A percentile compares a stretch with the other conserved stretches of the same genome.
Conservation (phyloP, 2,113 vertebrate species). For the Spilogale gracilis region DNA sequence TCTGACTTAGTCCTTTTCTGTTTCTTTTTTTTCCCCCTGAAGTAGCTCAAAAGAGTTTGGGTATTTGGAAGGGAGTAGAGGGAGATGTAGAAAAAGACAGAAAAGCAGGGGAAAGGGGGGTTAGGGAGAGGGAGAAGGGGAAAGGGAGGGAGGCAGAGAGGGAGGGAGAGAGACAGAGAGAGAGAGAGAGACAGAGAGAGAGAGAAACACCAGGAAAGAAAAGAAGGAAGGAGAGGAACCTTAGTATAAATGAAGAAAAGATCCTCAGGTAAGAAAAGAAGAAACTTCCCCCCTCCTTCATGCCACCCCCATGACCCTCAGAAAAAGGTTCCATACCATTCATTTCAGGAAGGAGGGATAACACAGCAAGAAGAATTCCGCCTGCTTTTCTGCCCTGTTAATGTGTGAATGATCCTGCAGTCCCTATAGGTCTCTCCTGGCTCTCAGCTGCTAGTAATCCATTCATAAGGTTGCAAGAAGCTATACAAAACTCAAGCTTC, state of each 20-base stretch:
- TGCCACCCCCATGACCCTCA: constrained; percentile 71
- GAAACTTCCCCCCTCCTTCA: constrained; percentile 9
- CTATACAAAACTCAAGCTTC: constrained; percentile 78
- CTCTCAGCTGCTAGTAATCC: constrained; percentile 81
- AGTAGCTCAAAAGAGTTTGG: constrained; percentile 58
- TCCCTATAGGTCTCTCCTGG: constrained; percentile 81
- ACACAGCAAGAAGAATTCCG: constrained; percentile 67
- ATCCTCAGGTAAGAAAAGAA: constrained; percentile 66
- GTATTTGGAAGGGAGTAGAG: neutral
- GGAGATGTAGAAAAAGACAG: neutral
- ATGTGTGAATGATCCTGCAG: constrained; percentile 59
- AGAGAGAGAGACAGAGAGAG: neutral
- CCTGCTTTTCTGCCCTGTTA: constrained; percentile 62
- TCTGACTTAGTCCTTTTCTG: constrained; percentile 27
- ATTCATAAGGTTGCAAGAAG: constrained; percentile 85
- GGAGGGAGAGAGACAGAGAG: neutral
- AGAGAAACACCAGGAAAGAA: neutral
- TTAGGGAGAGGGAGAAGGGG: no score
- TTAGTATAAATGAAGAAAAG: constrained; percentile 35
- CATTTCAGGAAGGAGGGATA: constrained; percentile 75
- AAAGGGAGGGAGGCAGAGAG: neutral
- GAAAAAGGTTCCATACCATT: constrained; percentile 81
- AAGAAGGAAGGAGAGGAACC: neutral
- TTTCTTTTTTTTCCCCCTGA: neutral
- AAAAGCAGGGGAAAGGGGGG: neutral